Evolutionary conservation across 2,113 vertebrate genomes (phyloP).

Genomic region (Pampusana beccarii): DNA sequence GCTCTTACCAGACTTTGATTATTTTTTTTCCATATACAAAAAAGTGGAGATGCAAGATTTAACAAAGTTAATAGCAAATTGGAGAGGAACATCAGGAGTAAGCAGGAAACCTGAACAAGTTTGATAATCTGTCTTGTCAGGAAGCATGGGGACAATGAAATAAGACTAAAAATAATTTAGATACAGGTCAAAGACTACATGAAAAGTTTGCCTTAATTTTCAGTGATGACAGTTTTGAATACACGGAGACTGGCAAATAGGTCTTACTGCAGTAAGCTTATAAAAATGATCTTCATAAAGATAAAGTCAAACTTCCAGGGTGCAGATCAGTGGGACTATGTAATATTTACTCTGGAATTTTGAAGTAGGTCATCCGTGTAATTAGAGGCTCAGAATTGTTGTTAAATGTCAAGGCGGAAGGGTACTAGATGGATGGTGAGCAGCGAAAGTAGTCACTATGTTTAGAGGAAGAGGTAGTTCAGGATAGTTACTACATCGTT

Average conservation of each 20-base stretch:
- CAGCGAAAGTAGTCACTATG: not conserved
- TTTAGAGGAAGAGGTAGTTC: not conserved
- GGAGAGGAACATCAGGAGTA: not conserved
- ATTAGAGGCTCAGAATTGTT: not conserved
- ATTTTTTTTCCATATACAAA: not conserved
- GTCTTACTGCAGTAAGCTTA: not conserved
- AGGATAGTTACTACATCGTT: not conserved
- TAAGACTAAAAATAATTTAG: not conserved
- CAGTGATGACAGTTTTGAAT: not conserved
- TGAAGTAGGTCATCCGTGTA: not conserved
- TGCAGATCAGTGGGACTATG: not conserved
- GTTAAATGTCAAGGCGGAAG: not conserved
- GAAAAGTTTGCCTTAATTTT: not conserved
- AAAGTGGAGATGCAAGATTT: not conserved
- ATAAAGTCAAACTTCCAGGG: not conserved
- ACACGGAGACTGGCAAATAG: not conserved
- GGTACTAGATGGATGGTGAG: not conserved
- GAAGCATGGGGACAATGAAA: not conserved
- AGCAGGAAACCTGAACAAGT: not conserved
- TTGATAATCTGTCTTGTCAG: not conserved
- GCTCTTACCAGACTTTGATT: not conserved
- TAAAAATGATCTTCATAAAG: not conserved
- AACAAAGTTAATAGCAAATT: not conserved
- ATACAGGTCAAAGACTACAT: not conserved
- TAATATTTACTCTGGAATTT: not conserved